These are phyloP conservation scores for Dicrostonyx torquatus DNA, from an alignment of 2,797 vertebrate genomes.

Conservation along the genomic window DNA sequence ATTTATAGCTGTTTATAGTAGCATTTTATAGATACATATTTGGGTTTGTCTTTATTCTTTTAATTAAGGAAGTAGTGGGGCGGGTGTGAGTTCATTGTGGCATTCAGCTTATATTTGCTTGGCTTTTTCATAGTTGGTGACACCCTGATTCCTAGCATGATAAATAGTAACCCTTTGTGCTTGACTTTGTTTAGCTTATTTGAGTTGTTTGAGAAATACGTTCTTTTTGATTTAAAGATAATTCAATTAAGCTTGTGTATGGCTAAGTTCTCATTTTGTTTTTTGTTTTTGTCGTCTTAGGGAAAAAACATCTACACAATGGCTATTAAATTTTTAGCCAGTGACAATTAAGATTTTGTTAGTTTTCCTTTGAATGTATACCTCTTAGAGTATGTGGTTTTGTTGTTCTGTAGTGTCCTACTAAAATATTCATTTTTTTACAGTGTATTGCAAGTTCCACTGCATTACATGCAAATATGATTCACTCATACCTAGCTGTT, in stretches of 20 bases:
- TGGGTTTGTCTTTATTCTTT: conserved; percentile 70
- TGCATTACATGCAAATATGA: conserved; percentile 92
- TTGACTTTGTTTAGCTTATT: conserved; percentile 78
- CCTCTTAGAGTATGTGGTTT: conserved; percentile 82
- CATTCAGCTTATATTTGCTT: conserved; percentile 95
- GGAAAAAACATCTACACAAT: conserved; percentile 72
- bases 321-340: conserved; percentile 82
- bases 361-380: conserved; percentile 82
- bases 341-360: conserved; percentile 78
- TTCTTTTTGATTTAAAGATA: conserved; percentile 70
- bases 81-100: conserved; percentile 92
- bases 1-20: conserved; percentile 94
- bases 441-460: conserved; percentile 91
- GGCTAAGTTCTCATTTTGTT: conserved; percentile 74
- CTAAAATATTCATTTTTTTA: conserved; percentile 89
- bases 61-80: conserved; percentile 70
- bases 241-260: conserved; percentile 79
- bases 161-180: conserved; percentile 84
- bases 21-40: conserved; percentile 85
- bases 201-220: conserved; percentile 69
- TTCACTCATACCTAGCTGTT: conserved; percentile 90
- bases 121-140: conserved; percentile 93
- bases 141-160: conserved; percentile 90
- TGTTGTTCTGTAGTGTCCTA: conserved; percentile 87
- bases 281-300: conserved; percentile 71